Base-by-base conservation (phyloP, 2,113 vertebrate genomes). In the Leucopsar rothschildi region DNA sequence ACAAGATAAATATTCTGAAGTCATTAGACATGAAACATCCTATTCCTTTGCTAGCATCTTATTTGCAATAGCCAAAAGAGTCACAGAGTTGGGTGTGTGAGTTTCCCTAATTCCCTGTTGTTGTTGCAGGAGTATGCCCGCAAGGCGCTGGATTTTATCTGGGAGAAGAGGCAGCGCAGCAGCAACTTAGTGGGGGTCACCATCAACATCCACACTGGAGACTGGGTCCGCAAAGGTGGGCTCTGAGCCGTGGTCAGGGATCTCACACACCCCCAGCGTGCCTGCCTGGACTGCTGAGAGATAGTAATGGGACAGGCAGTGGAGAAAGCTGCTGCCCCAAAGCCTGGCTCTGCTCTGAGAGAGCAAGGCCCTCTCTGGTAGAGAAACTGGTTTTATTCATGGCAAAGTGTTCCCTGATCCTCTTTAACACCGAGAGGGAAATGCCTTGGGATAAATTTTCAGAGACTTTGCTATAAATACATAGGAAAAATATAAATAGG, bases 151-250 rank as follows among this genome's bases (percentile, higher is more conserved):
- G 99, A 99, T 98, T 99, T 99, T 95, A 98, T 99, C 71, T 99
- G 99, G 99, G 99, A 99, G 92, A 99, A 99, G 97, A 98, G 99
- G 81, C 99, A 99, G 93, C 98, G 99, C 93, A 99, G 99, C 98
- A 99, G 99, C 97, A 99, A 99, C 95, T 98, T 99, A 83, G 99
- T 99, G 85, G 99, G 99, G 6, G 99, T 99, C 42, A 99, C 99
- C 44, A 99, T 99, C 88, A 99, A 99, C 92, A 99, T 99, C 96
- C 99, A 99, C 92, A 99, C 99, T 12, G 99, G 99, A 97, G 99
- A 99, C 89, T 99, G 99, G 99, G 98, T 98, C 49, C 98, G 98
- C 55, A 98, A 98, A 98, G 98, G 98, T 98, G 93, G 11, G 93
- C 6, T 10, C 68, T 52, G 66, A 6, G 2, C 55, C 29, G 3